Percentiles rank a stretch among this genome's conserved stretches.
Evolutionary conservation across 2,888 invertebrate species (phyloP).

Genomic region (Arenicola marina): DNA sequence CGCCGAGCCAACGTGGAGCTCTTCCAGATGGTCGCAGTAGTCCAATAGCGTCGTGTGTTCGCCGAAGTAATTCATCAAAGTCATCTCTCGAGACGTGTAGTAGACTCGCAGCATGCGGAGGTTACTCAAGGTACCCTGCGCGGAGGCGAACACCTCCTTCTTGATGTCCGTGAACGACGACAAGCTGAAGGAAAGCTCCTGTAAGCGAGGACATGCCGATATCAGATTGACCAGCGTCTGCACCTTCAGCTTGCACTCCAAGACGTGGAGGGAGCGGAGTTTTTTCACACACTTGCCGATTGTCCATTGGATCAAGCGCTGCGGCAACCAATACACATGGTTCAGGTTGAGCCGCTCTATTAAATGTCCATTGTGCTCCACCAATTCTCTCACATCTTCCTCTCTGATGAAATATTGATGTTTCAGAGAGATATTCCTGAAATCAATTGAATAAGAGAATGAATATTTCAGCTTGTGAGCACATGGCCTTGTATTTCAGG

Average conservation of each 20-base stretch:
- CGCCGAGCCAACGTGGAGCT: constrained; percentile 49
- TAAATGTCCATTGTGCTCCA: constrained; percentile 34
- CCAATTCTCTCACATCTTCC: constrained; percentile 40
- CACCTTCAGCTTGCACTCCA: constrained; percentile 46
- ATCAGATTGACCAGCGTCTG: constrained; percentile 47
- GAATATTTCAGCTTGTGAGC: too few species aligned
- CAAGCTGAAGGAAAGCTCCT: constrained; percentile 47
- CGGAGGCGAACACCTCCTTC: constrained; percentile 43
- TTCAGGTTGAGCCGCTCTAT: constrained; percentile 46
- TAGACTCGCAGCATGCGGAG: constrained; percentile 46
- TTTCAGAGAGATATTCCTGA: constrained; percentile 42
- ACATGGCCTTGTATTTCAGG: too few species aligned
- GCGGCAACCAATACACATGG: constrained; percentile 52
- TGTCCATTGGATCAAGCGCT: constrained; percentile 37
- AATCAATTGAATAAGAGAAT: too few species aligned
- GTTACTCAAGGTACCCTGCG: constrained; percentile 41
- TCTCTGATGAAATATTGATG: constrained; percentile 39
- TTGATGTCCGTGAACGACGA: constrained; percentile 48
- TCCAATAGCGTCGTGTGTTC: constrained; percentile 50
- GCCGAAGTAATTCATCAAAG: constrained; percentile 45
- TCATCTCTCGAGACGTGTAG: constrained; percentile 42
- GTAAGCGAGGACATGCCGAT: constrained; percentile 39
- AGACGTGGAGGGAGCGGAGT: constrained; percentile 44
- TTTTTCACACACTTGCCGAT: constrained; percentile 45
- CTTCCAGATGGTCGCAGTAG: constrained; percentile 48